These are phyloP conservation scores for Antennarius striatus DNA, from an alignment of 2,113 vertebrate genomes.

Conservation along the genomic window DNA sequence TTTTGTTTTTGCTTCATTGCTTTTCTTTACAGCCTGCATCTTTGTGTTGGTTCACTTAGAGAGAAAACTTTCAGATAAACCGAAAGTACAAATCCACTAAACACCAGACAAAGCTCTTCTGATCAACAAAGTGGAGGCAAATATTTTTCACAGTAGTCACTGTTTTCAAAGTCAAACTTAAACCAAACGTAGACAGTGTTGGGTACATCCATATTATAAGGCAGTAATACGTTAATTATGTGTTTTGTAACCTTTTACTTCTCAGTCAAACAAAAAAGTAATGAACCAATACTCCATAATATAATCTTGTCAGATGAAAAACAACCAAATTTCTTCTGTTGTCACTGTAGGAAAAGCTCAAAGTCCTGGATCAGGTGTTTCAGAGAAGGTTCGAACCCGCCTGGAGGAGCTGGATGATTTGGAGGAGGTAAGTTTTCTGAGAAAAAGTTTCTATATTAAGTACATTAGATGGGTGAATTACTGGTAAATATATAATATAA, in stretches of 20 bases:
- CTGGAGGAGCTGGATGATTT: slow-evolving; percentile 96
- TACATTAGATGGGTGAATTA: no score
- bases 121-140: no score
- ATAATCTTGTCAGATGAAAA: background rate
- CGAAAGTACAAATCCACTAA: no score
- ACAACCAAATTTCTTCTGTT: background rate
- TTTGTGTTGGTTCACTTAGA: no score
- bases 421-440: slow-evolving; percentile 85
- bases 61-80: no score
- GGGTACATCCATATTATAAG: background rate
- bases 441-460: no score
- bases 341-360: slow-evolving; percentile 80
- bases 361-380: slow-evolving; percentile 86
- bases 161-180: no score
- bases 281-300: background rate
- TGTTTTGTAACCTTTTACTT: background rate
- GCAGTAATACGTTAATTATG: background rate
- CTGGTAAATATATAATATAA: no score
- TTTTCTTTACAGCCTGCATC: no score
- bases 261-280: background rate
- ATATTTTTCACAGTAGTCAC: background rate
- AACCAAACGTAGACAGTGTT: background rate
- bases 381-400: slow-evolving; percentile 95
- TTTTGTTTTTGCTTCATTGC: no score
- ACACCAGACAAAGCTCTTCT: no score